Percentiles rank a stretch among this genome's conserved stretches.
Evolutionary conservation across 2,113 vertebrate genomes (phyloP).

Genomic region (Chloroceryle aenea): DNA sequence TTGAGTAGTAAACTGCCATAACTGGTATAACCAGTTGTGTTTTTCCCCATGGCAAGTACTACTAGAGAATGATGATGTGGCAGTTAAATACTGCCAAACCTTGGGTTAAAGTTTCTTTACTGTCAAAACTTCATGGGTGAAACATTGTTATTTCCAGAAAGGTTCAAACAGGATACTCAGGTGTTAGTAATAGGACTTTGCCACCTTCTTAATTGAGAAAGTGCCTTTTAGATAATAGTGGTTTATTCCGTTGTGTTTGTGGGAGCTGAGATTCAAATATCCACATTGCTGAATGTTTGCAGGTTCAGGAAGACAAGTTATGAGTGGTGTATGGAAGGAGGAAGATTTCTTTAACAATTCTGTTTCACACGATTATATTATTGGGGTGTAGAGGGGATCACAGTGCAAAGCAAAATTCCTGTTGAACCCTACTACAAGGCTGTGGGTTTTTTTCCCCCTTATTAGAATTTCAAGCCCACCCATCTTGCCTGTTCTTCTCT

Average conservation of each 20-base stretch:
- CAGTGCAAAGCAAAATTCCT: background rate
- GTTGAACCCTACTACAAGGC: background rate
- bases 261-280: background rate
- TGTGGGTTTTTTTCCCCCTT: background rate
- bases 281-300: background rate
- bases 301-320: background rate
- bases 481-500: background rate
- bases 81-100: background rate
- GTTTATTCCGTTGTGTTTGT: background rate
- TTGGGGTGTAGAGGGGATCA: background rate
- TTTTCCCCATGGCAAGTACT: background rate
- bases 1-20: background rate
- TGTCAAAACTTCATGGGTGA: background rate
- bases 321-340: background rate
- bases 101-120: background rate
- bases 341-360: background rate
- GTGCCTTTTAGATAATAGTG: background rate
- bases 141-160: background rate
- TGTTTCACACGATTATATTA: background rate
- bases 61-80: background rate
- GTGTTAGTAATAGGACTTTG: background rate
- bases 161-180: background rate
- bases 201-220: background rate
- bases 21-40: conserved; percentile 21
- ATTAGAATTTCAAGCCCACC: background rate